Percentiles rank a stretch among this genome's conserved stretches.
phyloP scores from a whole-genome alignment of 2,113 vertebrate species.

The Climacteris rufus region DNA sequence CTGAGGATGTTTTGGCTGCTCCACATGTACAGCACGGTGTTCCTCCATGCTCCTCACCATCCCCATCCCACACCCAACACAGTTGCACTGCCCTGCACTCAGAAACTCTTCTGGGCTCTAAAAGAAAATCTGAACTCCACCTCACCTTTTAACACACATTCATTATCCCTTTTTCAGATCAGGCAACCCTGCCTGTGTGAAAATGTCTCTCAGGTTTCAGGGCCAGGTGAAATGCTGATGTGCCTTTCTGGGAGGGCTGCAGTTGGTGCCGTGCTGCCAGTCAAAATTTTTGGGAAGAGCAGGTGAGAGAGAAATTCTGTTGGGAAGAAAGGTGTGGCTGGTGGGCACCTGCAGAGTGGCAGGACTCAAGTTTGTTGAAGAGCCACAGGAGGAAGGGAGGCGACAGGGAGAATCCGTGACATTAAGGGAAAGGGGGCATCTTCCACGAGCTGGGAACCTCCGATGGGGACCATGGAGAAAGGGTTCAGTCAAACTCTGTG shows the following conservation, averaged over 20 bases:
- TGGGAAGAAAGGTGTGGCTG: background rate
- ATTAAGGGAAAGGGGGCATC: fast-evolving
- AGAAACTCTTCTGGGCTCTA: background rate
- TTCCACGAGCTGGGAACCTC: background rate
- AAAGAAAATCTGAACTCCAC: background rate
- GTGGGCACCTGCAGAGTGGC: fast-evolving
- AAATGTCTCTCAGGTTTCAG: no score
- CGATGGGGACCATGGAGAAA: fast-evolving
- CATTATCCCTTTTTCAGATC: background rate
- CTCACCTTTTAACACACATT: background rate
- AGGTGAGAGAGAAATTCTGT: background rate
- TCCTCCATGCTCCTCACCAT: fast-evolving
- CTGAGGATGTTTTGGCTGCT: background rate
- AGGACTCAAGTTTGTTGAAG: background rate
- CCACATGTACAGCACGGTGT: fast-evolving
- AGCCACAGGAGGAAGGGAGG: fast-evolving
- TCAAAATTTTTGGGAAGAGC: background rate
- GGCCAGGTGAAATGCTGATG: background rate
- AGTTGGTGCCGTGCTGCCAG: fast-evolving
- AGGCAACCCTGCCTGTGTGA: no score
- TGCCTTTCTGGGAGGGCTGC: fast-evolving
- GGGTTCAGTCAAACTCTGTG: fast-evolving
- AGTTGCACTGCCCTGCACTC: fast-evolving
- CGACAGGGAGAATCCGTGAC: background rate
- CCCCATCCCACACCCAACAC: fast-evolving